Evolutionary conservation across 2,797 vertebrate species (phyloP).

Genomic region (Rallus crepitans): DNA sequence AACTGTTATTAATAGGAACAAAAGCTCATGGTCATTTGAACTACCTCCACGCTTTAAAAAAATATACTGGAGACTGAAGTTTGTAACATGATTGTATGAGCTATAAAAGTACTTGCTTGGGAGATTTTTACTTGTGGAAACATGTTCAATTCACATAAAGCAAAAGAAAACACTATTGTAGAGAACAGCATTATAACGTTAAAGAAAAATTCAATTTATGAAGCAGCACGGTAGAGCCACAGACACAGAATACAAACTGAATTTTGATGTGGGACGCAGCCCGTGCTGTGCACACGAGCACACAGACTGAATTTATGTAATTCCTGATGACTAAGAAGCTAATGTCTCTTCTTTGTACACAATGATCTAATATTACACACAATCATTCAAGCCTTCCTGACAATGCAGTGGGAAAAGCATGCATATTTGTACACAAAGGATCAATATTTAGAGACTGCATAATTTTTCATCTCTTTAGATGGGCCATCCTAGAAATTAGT

Average conservation of each 20-base stretch:
- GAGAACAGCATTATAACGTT: background rate
- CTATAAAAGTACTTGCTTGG: background rate
- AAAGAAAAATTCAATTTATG: background rate
- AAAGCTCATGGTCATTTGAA: background rate
- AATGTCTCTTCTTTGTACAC: background rate
- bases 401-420: background rate
- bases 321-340: conserved; percentile 12
- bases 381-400: background rate
- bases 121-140: background rate
- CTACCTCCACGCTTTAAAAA: background rate
- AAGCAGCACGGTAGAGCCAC: background rate
- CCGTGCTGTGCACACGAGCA: background rate
- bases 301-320: background rate
- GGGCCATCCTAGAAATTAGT: background rate
- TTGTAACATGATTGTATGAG: background rate
- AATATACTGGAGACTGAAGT: background rate
- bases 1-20: background rate
- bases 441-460: conserved; percentile 2
- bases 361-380: background rate
- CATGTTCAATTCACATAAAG: background rate
- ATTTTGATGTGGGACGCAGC: background rate
- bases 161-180: background rate
- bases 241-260: background rate
- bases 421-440: conserved; percentile 5
- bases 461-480: background rate